These are phyloP conservation scores for Criorhina ranunculi DNA, from an alignment of 2,888 invertebrate species.

Conservation along the genomic window DNA sequence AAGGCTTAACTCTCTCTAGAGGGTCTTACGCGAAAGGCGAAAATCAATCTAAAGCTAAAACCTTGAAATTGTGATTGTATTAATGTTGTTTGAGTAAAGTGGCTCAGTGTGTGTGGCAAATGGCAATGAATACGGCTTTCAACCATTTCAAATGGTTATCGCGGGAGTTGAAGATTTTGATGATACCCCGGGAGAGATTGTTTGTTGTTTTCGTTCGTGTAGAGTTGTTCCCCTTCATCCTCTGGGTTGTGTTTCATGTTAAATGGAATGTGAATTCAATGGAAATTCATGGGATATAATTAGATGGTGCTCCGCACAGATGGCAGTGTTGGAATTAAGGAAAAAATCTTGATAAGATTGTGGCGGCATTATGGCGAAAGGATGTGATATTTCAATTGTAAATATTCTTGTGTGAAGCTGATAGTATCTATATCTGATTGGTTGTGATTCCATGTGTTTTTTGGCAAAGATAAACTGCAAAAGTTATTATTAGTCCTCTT, in stretches of 20 bases:
- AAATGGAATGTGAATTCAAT: slow-evolving; percentile 70
- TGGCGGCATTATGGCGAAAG: slow-evolving; percentile 24
- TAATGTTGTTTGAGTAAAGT: slow-evolving; percentile 37
- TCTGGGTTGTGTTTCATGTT: slow-evolving; percentile 24
- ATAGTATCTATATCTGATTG: no score
- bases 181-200: slow-evolving; percentile 18
- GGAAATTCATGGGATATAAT: slow-evolving; percentile 49
- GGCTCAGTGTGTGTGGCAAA: slow-evolving; percentile 2
- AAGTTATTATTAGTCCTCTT: no score
- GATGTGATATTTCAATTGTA: neutral
- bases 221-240: neutral
- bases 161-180: slow-evolving; percentile 35
- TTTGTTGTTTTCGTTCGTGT: neutral
- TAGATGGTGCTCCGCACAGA: slow-evolving; percentile 12
- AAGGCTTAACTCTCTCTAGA: neutral
- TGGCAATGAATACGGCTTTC: slow-evolving; percentile 14
- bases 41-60: slow-evolving; percentile 44
- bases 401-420: no score
- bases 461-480: no score
- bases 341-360: slow-evolving; percentile 30
- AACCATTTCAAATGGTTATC: slow-evolving; percentile 16
- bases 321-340: neutral
- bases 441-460: neutral
- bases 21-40: neutral
- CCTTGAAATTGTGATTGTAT: slow-evolving; percentile 64